phyloP scores from a whole-genome alignment of 2,888 invertebrate genomes.

The Tetanocera ferruginea region DNA sequence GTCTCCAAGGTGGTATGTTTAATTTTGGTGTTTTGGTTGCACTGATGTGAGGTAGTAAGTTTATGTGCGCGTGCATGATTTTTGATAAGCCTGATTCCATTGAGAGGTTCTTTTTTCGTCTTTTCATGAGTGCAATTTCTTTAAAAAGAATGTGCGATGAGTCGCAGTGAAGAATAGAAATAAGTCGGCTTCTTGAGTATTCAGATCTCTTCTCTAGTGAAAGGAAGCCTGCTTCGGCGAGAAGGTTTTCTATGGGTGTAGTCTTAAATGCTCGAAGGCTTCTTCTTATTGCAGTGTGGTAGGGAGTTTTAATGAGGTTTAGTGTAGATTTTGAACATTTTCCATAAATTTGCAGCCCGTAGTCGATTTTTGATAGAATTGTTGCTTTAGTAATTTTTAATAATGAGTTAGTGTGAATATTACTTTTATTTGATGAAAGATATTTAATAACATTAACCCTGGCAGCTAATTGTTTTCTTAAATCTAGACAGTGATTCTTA shows the following conservation, averaged over 20 bases:
- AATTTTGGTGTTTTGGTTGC: too few species aligned
- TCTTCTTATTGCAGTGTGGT: slow-evolving; percentile 18
- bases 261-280: slow-evolving; percentile 15
- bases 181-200: neutral
- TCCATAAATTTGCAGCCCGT: slow-evolving; percentile 28
- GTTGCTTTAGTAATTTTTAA: slow-evolving; percentile 18
- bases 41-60: too few species aligned
- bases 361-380: slow-evolving; percentile 23
- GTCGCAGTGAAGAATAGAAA: neutral
- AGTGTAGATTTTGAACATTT: slow-evolving; percentile 8
- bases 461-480: slow-evolving; percentile 12
- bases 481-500: slow-evolving; percentile 10
- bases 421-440: slow-evolving; percentile 28
- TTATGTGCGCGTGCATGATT: neutral
- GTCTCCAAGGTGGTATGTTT: too few species aligned
- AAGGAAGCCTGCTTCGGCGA: slow-evolving; percentile 8
- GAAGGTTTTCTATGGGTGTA: neutral
- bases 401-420: slow-evolving; percentile 2
- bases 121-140: neutral
- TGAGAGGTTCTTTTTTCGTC: neutral
- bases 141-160: too few species aligned
- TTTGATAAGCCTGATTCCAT: neutral
- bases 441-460: slow-evolving; percentile 22
- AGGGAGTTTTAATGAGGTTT: slow-evolving; percentile 17
- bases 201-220: neutral